Conservation (phyloP, 2,797 vertebrate genomes). For the Picus viridis region DNA sequence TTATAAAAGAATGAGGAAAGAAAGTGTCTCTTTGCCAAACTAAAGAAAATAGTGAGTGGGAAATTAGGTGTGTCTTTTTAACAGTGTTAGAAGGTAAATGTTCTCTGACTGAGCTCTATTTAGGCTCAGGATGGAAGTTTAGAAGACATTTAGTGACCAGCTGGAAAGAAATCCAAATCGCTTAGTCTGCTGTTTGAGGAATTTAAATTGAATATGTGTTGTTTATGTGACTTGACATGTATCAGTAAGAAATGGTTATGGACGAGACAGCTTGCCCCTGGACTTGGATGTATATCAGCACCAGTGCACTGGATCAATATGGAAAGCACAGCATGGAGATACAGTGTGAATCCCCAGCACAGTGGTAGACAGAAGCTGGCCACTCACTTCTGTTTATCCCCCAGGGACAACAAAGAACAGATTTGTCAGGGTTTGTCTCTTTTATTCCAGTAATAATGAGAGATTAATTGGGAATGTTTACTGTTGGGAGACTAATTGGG, state of each 20-base stretch:
- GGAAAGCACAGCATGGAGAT: neutral
- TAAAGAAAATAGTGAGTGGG: neutral
- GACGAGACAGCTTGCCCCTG: neutral
- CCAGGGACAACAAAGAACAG: conserved; percentile 15
- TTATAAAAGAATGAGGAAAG: neutral
- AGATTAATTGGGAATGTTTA: conserved; percentile 33
- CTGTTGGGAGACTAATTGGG: neutral
- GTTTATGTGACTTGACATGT: conserved; percentile 23
- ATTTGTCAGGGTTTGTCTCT: conserved; percentile 49
- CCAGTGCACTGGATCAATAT: neutral
- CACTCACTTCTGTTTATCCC: conserved; percentile 36
- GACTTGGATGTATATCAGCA: neutral
- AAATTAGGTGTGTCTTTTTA: neutral
- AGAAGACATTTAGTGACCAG: neutral
- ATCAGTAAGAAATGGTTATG: neutral
- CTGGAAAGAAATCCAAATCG: neutral
- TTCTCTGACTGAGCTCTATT: neutral
- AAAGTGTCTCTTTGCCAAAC: neutral
- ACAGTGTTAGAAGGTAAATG: neutral
- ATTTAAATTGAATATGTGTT: neutral
- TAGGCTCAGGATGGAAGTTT: neutral
- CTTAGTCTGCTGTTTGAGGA: neutral
- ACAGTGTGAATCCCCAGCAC: neutral
- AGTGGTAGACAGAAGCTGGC: conserved; percentile 8
- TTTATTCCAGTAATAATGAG: conserved; percentile 42